Evolutionary conservation across 2,113 vertebrate species (phyloP), one percentile per base, ranked within the genome.

Genomic region (Laticauda laticaudata): DNA sequence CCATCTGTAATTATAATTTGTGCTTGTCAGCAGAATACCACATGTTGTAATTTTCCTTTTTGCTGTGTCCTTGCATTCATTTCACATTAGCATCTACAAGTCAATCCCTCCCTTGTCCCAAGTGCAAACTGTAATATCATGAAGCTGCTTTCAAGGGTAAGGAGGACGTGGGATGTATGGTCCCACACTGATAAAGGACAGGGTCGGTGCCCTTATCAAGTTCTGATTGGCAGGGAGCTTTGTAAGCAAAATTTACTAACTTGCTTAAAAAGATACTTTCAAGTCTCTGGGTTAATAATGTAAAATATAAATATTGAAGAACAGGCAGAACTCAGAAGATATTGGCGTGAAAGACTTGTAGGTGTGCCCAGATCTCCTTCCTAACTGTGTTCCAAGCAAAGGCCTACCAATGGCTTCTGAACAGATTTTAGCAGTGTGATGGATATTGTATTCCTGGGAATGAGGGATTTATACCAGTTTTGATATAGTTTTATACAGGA

Each of bases 1-100:
- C 4, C 48, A 51, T 93, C 90, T 92, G 51, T 57, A 91, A 75
- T 20, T 94, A 57, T 57, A 94, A 92, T 92, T 15, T 86, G 94
- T 93, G 5, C 21, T 61, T 93, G 91, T 93, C 89, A 57, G 48
- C 6, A 94, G 9, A 86, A 93, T 91, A 14, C 29, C 81, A 21
- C 23, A 86, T 43, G 21, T 43, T 88, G 0, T 93, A n/a, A 48
- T 90, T 92, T 95, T 94, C 45, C 6, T 69, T 51, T 23, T 1
- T 90, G 55, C 24, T 43, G 14, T 86, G 93, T 93, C 88, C 4
- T 86, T 0, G 53, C 3, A 29, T 94, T 93, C 94, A 39, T 92
- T 96, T 92, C 87, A 2, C 0, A 0, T 59, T 88, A 51, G 4
- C 57, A 54, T 43, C 0, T 0, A 39, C 7, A 54, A 51, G 29